Conservation (phyloP, 2,797 vertebrate species). For the Tarsius wallacei region DNA sequence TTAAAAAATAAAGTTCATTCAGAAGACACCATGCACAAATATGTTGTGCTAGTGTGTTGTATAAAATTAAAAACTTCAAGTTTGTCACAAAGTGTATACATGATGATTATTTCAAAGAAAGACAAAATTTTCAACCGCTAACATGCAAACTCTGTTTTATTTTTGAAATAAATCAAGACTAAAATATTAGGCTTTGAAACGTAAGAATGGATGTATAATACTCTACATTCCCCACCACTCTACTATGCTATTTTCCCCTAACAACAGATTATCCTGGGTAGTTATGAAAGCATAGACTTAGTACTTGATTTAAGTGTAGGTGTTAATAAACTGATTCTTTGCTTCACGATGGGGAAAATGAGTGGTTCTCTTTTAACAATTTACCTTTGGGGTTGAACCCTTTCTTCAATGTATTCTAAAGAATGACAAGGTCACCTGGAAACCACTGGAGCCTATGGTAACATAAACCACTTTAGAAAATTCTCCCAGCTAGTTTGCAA, state of each 20-base stretch:
- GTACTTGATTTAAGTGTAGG: conserved; percentile 18
- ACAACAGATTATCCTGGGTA: background rate
- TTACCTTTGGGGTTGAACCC: background rate
- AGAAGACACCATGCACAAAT: background rate
- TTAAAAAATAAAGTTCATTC: conserved; percentile 23
- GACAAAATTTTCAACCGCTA: background rate
- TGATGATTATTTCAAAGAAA: background rate
- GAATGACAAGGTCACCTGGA: background rate
- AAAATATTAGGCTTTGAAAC: background rate
- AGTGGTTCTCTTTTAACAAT: background rate
- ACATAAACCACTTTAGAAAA: background rate
- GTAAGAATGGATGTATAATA: background rate
- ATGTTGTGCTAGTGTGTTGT: background rate
- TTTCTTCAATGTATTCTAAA: background rate
- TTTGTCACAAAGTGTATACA: background rate
- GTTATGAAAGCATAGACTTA: background rate
- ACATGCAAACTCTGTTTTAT: background rate
- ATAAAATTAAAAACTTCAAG: background rate
- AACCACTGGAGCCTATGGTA: background rate
- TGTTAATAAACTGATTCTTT: background rate
- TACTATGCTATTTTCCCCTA: background rate
- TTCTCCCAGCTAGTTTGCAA: background rate
- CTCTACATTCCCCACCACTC: background rate
- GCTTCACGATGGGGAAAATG: background rate
- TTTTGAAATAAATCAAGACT: background rate